Conservation (phyloP, 2,113 vertebrate genomes). For the Typhlomys cinereus region DNA sequence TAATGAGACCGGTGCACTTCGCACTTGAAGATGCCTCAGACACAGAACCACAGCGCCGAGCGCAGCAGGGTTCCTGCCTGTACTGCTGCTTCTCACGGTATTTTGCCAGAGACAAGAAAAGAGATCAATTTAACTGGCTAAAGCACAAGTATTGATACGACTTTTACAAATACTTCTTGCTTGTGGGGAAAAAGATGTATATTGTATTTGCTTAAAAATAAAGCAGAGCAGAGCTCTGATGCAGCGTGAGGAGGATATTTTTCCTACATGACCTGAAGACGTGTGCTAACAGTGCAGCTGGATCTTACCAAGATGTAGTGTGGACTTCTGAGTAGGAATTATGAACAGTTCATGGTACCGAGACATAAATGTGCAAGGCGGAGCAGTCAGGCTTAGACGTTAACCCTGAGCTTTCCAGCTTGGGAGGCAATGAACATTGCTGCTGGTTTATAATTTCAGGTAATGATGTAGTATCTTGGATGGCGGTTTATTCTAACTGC, state of each 20-base stretch:
- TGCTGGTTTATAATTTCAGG: slow-evolving; percentile 19
- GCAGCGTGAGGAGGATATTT: not conserved
- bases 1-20: too few species aligned
- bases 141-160: not conserved
- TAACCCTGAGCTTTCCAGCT: not conserved
- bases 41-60: too few species aligned
- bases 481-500: not conserved
- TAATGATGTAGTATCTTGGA: not conserved
- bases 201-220: not conserved
- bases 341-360: too few species aligned
- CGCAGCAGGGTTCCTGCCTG: too few species aligned
- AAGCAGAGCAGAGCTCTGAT: not conserved
- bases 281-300: not conserved
- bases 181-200: not conserved
- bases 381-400: not conserved
- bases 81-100: too few species aligned
- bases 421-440: not conserved
- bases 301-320: too few species aligned
- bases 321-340: too few species aligned
- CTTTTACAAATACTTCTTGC: not conserved
- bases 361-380: not conserved
- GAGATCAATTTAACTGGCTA: not conserved
- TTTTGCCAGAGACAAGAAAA: not conserved
- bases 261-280: not conserved
- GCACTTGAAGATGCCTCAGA: too few species aligned